Percentiles rank a stretch among this genome's conserved stretches.
phyloP scores from a whole-genome alignment of 2,113 vertebrate species.

The Hepsetus odoe region DNA sequence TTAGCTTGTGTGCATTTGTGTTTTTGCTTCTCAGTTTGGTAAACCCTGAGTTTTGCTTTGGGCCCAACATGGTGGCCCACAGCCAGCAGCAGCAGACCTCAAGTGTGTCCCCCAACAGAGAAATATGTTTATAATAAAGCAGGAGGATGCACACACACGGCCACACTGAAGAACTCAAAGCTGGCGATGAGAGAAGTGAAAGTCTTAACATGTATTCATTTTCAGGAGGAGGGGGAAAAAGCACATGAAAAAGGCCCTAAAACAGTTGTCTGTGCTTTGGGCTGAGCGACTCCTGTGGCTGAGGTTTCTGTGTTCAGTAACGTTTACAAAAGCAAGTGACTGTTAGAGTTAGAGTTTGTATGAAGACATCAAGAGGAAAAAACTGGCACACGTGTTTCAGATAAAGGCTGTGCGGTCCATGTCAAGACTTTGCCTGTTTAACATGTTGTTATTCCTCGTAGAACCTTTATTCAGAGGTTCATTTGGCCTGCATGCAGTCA shows the following conservation, averaged over 20 bases:
- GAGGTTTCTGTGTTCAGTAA: slow-evolving; percentile 30
- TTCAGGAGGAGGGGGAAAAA: not conserved
- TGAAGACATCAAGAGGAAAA: slow-evolving; percentile 26
- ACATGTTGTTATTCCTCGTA: slow-evolving; percentile 34
- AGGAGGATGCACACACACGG: slow-evolving; percentile 42
- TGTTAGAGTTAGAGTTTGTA: slow-evolving; percentile 30
- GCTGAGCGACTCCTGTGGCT: slow-evolving; percentile 23
- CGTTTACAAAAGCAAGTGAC: slow-evolving; percentile 47
- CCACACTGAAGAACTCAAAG: slow-evolving; percentile 46
- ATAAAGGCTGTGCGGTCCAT: slow-evolving; percentile 46
- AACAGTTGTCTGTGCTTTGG: slow-evolving; percentile 29
- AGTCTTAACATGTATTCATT: slow-evolving; percentile 30
- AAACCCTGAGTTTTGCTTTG: slow-evolving; percentile 3
- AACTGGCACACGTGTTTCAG: slow-evolving; percentile 49
- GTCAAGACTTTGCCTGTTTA: slow-evolving; percentile 46
- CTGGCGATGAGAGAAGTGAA: slow-evolving; percentile 25
- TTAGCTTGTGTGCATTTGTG: not conserved
- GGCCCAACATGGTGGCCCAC: slow-evolving; percentile 24
- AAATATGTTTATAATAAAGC: slow-evolving; percentile 55
- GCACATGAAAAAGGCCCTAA: not conserved
- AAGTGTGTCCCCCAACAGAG: slow-evolving; percentile 36
- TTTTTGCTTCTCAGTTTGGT: not conserved
- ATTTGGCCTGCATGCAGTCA: not conserved
- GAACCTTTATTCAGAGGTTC: not conserved
- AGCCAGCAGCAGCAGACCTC: slow-evolving; percentile 38